Conservation (phyloP, 1,140 invertebrate species). For the Caenorhabditis tropicalis region DNA sequence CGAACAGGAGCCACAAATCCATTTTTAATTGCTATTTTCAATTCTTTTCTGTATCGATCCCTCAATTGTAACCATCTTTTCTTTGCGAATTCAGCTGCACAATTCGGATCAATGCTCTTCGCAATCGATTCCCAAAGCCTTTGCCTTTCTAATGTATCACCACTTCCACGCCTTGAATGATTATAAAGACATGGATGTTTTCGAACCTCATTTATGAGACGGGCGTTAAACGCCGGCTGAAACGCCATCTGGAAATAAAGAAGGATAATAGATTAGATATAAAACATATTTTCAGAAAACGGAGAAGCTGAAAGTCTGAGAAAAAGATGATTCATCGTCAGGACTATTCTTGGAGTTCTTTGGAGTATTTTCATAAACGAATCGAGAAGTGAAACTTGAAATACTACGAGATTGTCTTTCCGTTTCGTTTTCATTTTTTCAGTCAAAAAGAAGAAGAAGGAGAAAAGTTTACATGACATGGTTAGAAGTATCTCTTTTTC, state of each 20-base stretch:
- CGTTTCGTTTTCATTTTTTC: background rate
- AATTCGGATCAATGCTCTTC: slow-evolving; percentile 50
- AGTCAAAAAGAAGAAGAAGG: no score
- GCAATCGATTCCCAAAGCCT: slow-evolving; percentile 62
- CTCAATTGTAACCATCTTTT: slow-evolving; percentile 71
- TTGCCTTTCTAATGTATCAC: slow-evolving; percentile 63
- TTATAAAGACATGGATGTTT: slow-evolving; percentile 68
- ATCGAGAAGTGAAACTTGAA: no score
- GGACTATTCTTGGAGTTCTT: no score
- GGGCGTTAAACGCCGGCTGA: slow-evolving; percentile 46
- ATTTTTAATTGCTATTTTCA: slow-evolving; percentile 66
- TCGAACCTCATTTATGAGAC: slow-evolving; percentile 50
- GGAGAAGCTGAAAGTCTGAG: background rate
- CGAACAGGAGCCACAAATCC: slow-evolving; percentile 60
- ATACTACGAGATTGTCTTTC: no score
- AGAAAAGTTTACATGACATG: background rate
- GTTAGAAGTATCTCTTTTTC: background rate
- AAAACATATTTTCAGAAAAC: background rate
- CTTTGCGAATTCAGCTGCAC: slow-evolving; percentile 70
- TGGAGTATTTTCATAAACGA: no score
- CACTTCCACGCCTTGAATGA: slow-evolving; percentile 66
- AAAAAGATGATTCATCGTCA: no score
- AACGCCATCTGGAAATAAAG: slow-evolving; percentile 15
- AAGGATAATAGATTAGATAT: background rate
- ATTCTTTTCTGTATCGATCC: slow-evolving; percentile 69